Conservation (phyloP, 1,140 invertebrate species). For the Tetragnatha versicolor region DNA sequence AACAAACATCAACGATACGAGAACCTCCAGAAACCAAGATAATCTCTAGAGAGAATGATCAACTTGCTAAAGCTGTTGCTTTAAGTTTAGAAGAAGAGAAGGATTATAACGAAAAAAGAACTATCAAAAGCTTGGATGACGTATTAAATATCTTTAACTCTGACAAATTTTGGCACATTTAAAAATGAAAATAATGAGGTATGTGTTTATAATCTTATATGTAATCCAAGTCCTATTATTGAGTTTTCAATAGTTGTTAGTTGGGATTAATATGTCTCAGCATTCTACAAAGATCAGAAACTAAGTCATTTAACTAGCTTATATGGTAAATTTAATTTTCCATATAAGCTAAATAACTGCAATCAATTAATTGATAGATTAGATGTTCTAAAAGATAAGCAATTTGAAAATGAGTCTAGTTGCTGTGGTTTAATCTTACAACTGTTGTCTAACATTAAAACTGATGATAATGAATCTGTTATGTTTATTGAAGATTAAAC, state of each 20-base stretch:
- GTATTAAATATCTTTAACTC: not conserved
- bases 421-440: not conserved
- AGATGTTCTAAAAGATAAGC: not conserved
- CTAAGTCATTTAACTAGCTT: not conserved
- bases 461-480: not conserved
- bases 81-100: not conserved
- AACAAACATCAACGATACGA: no score
- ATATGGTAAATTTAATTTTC: not conserved
- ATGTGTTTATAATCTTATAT: not conserved
- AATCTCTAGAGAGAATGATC: not conserved
- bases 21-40: not conserved
- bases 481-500: not conserved
- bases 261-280: not conserved
- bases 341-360: not conserved
- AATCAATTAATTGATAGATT: not conserved
- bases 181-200: not conserved
- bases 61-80: not conserved
- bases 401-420: not conserved
- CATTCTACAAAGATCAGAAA: not conserved
- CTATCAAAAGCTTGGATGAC: not conserved
- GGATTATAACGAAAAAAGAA: no score
- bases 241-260: not conserved
- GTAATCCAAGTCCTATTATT: not conserved
- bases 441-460: not conserved
- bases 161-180: not conserved